These are phyloP conservation scores for Patagioenas fasciata DNA, from an alignment of 2,113 vertebrate genomes.

Conservation along the genomic window DNA sequence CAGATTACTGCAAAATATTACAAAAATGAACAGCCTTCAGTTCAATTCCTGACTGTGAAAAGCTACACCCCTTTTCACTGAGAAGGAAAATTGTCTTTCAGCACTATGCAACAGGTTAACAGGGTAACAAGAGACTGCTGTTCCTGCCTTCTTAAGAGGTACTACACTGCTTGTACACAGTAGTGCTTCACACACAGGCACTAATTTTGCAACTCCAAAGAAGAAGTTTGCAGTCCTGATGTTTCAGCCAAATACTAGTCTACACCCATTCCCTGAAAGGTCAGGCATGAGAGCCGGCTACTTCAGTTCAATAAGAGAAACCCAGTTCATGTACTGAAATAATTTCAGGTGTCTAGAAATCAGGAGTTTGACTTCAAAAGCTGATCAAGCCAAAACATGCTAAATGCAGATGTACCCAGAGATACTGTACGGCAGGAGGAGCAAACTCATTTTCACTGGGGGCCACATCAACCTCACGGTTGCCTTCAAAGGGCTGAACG, in stretches of 20 bases:
- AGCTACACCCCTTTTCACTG: background rate
- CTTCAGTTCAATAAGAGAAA: background rate
- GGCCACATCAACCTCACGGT: too few species aligned
- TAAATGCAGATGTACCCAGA: background rate
- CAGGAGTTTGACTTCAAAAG: background rate
- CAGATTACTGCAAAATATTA: background rate
- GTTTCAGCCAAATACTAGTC: background rate
- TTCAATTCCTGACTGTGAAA: background rate
- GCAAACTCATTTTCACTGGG: too few species aligned
- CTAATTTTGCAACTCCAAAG: background rate
- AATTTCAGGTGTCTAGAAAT: background rate
- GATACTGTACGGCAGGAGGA: background rate
- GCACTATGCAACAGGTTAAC: background rate
- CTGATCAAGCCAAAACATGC: background rate
- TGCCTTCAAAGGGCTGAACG: too few species aligned
- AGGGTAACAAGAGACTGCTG: accelerated
- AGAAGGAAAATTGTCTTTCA: background rate
- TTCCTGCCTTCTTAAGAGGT: background rate
- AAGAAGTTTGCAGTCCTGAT: background rate
- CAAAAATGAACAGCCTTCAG: background rate
- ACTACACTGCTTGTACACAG: background rate
- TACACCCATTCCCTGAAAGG: background rate
- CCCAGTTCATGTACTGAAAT: background rate
- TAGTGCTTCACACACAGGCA: background rate
- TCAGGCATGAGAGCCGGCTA: background rate